These are phyloP conservation scores for Gouania willdenowi DNA, from an alignment of 2,797 vertebrate genomes.

Conservation along the genomic window DNA sequence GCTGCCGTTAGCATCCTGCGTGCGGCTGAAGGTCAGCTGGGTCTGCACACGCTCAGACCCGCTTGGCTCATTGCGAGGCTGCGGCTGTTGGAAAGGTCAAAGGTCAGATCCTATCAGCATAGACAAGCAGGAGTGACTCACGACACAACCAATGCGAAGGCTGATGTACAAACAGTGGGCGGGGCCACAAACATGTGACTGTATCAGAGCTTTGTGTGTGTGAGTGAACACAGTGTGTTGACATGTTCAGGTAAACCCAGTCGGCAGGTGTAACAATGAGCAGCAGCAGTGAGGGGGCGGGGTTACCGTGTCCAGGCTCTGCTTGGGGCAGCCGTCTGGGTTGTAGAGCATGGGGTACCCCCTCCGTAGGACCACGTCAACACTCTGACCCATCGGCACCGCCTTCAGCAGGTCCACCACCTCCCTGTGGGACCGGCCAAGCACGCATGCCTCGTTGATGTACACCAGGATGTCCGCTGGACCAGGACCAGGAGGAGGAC, in stretches of 20 bases:
- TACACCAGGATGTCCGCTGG: slow-evolving; percentile 78
- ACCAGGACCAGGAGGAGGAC: background rate
- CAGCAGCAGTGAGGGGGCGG: no score
- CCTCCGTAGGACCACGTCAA: slow-evolving; percentile 76
- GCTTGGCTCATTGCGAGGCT: slow-evolving; percentile 40
- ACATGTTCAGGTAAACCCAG: no score
- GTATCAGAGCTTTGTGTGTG: no score
- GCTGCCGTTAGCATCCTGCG: slow-evolving; percentile 47
- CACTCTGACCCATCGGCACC: slow-evolving; percentile 73
- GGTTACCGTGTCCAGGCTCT: slow-evolving; percentile 51
- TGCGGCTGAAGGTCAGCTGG: slow-evolving; percentile 53
- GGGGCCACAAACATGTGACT: no score
- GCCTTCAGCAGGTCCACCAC: slow-evolving; percentile 75
- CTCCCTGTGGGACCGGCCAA: slow-evolving; percentile 74
- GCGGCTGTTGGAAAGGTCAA: slow-evolving; percentile 11
- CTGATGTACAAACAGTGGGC: no score
- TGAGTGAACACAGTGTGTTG: no score
- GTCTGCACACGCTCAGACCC: slow-evolving; percentile 21
- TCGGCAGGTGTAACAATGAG: no score
- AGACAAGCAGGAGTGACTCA: no score
- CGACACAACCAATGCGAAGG: no score
- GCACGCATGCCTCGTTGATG: slow-evolving; percentile 73
- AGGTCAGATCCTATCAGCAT: no score
- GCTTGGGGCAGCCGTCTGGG: slow-evolving; percentile 74
- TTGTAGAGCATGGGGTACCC: slow-evolving; percentile 81